These are phyloP conservation scores for Elaphurus davidianus DNA, from an alignment of 2,113 vertebrate species.

Conservation along the genomic window DNA sequence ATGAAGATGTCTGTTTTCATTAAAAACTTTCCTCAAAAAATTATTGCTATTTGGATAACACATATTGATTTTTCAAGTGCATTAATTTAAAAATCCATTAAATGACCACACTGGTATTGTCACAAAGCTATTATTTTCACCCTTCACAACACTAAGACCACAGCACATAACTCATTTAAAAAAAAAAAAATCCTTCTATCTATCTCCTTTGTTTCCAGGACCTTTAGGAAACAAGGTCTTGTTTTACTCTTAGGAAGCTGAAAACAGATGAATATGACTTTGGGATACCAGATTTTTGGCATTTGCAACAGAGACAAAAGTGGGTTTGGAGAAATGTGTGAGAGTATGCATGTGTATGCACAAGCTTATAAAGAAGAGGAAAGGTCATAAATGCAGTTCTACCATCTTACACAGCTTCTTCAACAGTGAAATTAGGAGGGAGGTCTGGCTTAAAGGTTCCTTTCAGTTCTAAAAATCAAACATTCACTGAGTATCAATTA, in stretches of 20 bases:
- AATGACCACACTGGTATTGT: neutral
- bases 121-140: conserved; percentile 4
- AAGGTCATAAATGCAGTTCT: neutral
- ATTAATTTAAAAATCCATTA: conserved; percentile 22
- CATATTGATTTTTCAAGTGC: neutral
- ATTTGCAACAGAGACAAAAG: neutral
- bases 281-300: neutral
- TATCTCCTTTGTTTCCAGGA: neutral
- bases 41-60: neutral
- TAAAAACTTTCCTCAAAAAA: neutral
- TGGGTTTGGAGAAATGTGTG: neutral
- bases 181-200: neutral
- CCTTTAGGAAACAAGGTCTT: neutral
- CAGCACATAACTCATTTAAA: neutral
- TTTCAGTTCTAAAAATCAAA: neutral
- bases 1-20: neutral
- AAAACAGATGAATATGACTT: neutral
- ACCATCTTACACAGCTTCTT: neutral
- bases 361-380: neutral
- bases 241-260: neutral
- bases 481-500: neutral
- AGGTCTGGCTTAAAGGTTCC: neutral
- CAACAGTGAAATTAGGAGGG: neutral
- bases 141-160: neutral
- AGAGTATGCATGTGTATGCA: neutral